Conservation (phyloP, 1,140 invertebrate genomes). For the Euura lappo region DNA sequence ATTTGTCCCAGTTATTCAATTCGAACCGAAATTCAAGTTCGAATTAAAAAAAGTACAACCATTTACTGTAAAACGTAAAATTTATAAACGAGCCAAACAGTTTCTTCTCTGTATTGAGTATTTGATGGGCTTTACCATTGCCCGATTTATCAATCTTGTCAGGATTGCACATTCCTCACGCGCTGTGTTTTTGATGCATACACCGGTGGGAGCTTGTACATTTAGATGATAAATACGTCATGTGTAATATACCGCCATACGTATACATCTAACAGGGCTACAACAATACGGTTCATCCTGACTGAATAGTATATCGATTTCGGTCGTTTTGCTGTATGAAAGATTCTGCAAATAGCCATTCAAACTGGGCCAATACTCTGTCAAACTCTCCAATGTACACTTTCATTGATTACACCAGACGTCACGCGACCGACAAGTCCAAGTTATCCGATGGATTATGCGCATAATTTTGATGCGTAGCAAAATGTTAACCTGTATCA, state of each 20-base stretch:
- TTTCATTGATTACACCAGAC: too few species aligned
- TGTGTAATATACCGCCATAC: not conserved
- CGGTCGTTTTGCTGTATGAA: not conserved
- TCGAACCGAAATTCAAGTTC: too few species aligned
- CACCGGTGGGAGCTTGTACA: not conserved
- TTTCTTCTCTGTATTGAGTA: not conserved
- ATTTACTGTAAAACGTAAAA: not conserved
- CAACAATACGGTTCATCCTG: not conserved
- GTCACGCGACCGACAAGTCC: too few species aligned
- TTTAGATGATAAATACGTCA: conserved; percentile 3
- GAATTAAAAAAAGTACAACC: too few species aligned
- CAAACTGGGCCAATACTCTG: not conserved
- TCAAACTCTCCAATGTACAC: too few species aligned
- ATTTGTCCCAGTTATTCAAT: too few species aligned
- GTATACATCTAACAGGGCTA: not conserved
- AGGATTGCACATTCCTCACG: not conserved
- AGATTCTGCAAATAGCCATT: not conserved
- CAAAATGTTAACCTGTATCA: too few species aligned
- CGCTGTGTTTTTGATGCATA: not conserved
- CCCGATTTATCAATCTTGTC: conserved; percentile 1
- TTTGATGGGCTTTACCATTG: not conserved
- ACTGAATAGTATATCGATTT: not conserved
- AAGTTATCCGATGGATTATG: too few species aligned
- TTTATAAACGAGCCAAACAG: not conserved
- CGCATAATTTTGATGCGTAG: too few species aligned